Conservation (phyloP, 2,113 vertebrate species). For the Oostethus manadensis region DNA sequence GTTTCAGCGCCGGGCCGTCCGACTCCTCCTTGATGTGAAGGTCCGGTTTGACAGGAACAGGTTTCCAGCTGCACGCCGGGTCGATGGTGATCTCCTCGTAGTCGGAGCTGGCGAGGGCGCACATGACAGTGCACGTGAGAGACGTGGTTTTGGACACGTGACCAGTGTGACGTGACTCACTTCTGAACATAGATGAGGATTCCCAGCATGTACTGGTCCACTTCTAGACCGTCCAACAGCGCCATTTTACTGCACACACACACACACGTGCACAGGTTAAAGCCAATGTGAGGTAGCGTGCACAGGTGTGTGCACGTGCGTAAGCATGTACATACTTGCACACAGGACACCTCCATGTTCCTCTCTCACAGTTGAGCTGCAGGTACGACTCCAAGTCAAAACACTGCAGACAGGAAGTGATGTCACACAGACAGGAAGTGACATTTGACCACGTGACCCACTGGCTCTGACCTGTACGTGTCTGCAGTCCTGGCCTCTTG, state of each 20-base stretch:
- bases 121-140: not conserved
- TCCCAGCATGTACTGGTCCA: conserved; percentile 94
- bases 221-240: conserved; percentile 87
- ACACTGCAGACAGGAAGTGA: conserved; percentile 63
- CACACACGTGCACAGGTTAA: conserved; percentile 17
- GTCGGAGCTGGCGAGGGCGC: conserved; percentile 75
- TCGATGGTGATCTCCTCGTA: conserved; percentile 93
- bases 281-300: not conserved
- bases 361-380: conserved; percentile 76
- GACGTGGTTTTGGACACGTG: not conserved
- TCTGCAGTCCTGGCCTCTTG: conserved; percentile 85
- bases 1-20: conserved; percentile 82
- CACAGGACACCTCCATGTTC: conserved; percentile 78
- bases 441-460: too few relatives aligned
- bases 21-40: conserved; percentile 85
- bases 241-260: conserved; percentile 80
- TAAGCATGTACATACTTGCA: conserved; percentile 70
- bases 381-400: conserved; percentile 85
- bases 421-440: too few relatives aligned
- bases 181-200: conserved; percentile 91
- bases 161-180: conserved; percentile 59
- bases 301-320: not conserved
- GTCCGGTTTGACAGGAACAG: conserved; percentile 85
- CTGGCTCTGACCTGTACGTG: conserved; percentile 56
- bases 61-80: conserved; percentile 91